phyloP scores from a whole-genome alignment of 2,797 vertebrate genomes.

The Loris lydekkerianus region DNA sequence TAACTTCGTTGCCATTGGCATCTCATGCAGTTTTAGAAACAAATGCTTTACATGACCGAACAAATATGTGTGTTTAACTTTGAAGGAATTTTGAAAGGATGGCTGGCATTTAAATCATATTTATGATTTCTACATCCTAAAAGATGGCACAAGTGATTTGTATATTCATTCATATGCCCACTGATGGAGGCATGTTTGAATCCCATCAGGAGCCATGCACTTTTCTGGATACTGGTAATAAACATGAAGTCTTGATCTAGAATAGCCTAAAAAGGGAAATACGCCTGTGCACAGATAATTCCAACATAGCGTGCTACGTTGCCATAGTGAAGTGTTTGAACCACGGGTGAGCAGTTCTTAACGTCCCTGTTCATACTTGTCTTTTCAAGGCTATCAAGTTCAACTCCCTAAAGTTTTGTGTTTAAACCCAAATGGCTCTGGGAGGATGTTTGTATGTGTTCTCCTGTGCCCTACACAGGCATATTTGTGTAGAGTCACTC shows the following conservation, averaged over 20 bases:
- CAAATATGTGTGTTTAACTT: not conserved
- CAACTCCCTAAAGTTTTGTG: constrained; percentile 2
- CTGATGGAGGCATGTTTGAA: not conserved
- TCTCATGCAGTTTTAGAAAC: constrained; percentile 25
- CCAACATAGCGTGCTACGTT: fast-evolving
- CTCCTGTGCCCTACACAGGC: not conserved
- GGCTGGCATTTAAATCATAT: not conserved
- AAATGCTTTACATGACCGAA: not conserved
- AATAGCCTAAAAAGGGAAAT: not conserved
- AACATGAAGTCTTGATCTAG: not conserved
- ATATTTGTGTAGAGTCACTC: not conserved
- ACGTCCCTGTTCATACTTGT: not conserved
- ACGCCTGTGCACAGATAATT: fast-evolving
- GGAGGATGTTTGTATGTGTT: not conserved
- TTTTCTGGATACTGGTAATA: not conserved
- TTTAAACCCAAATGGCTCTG: not conserved
- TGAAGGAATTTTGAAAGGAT: constrained; percentile 43
- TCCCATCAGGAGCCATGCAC: not conserved
- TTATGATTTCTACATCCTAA: not conserved
- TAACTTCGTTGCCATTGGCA: not conserved
- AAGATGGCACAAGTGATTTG: not conserved
- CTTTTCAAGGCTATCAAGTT: not conserved
- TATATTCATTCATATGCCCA: not conserved
- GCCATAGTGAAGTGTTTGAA: fast-evolving
- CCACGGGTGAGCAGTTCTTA: not conserved